phyloP scores from a whole-genome alignment of 2,113 vertebrate species.

The Telmatochromis sp. region DNA sequence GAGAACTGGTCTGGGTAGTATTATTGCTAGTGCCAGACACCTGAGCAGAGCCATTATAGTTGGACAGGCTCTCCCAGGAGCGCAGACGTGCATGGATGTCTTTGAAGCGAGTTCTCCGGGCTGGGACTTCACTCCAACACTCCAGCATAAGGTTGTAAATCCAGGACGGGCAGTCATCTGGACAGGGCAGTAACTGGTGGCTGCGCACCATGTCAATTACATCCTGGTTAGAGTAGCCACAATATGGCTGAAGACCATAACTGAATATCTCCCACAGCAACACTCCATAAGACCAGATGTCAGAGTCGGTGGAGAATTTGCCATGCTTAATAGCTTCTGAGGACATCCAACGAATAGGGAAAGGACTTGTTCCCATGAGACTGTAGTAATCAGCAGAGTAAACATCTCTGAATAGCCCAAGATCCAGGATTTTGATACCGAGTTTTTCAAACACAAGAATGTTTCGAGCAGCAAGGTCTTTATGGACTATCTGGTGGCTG shows the following conservation, averaged over 20 bases:
- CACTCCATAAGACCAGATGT: slow-evolving; percentile 96
- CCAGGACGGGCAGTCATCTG: slow-evolving; percentile 92
- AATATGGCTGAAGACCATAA: slow-evolving; percentile 95
- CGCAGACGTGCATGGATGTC: slow-evolving; percentile 89
- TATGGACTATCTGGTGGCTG: slow-evolving; percentile 88
- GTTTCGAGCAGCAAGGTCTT: slow-evolving; percentile 93
- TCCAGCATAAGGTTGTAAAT: slow-evolving; percentile 93
- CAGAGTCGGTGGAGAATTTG: slow-evolving; percentile 91
- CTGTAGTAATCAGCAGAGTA: slow-evolving; percentile 96
- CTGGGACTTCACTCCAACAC: slow-evolving; percentile 92
- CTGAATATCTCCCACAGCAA: slow-evolving; percentile 96
- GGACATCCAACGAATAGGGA: slow-evolving; percentile 96
- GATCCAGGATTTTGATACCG: slow-evolving; percentile 86
- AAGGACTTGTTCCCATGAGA: slow-evolving; percentile 79
- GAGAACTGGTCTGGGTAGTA: slow-evolving; percentile 93
- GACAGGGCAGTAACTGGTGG: slow-evolving; percentile 86
- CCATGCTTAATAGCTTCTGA: slow-evolving; percentile 92
- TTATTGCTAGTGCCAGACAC: slow-evolving; percentile 93
- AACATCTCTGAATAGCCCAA: slow-evolving; percentile 92
- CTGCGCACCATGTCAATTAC: slow-evolving; percentile 93
- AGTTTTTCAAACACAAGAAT: slow-evolving; percentile 92
- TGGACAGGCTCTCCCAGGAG: slow-evolving; percentile 89
- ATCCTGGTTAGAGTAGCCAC: slow-evolving; percentile 94
- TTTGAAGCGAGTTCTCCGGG: slow-evolving; percentile 89
- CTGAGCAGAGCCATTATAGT: slow-evolving; percentile 89